Conservation (phyloP, 2,888 invertebrate species). For the Shargacucullia verbasci region DNA sequence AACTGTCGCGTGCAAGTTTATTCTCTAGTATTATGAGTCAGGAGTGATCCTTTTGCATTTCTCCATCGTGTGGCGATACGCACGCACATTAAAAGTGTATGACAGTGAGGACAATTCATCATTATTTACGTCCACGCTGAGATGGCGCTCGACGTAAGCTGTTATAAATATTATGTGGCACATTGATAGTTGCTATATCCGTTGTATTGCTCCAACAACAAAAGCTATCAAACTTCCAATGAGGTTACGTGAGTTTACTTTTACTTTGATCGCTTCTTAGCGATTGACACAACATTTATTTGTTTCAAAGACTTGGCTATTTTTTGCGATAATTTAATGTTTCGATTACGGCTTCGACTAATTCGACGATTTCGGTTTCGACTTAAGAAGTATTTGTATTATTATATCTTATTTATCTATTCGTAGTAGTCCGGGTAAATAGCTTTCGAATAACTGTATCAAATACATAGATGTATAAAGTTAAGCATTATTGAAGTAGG, state of each 20-base stretch:
- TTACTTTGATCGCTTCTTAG: slow-evolving; percentile 18
- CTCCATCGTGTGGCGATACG: neutral
- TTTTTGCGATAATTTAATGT: no score
- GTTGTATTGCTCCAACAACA: slow-evolving; percentile 29
- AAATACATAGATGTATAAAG: no score
- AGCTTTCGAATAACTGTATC: no score
- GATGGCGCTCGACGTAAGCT: slow-evolving; percentile 4
- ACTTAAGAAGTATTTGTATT: no score
- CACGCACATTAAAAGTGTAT: slow-evolving; percentile 6
- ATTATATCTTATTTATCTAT: no score
- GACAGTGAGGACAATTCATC: slow-evolving; percentile 23
- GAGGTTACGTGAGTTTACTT: slow-evolving; percentile 31
- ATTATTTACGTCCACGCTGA: slow-evolving; percentile 19
- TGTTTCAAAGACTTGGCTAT: slow-evolving; percentile 5
- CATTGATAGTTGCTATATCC: slow-evolving; percentile 18
- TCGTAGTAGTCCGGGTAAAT: no score
- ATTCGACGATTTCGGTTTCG: no score
- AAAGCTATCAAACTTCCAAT: slow-evolving; percentile 38
- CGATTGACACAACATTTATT: slow-evolving; percentile 8
- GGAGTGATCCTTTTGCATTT: slow-evolving; percentile 7
- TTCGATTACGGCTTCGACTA: no score
- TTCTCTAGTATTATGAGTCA: no score
- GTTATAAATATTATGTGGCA: slow-evolving; percentile 20
- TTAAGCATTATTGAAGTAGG: no score
- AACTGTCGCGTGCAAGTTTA: no score